Evolutionary conservation across 2,797 vertebrate species (phyloP), one percentile per base, ranked within the genome.

Genomic region (Aselliscus stoliczkanus): DNA sequence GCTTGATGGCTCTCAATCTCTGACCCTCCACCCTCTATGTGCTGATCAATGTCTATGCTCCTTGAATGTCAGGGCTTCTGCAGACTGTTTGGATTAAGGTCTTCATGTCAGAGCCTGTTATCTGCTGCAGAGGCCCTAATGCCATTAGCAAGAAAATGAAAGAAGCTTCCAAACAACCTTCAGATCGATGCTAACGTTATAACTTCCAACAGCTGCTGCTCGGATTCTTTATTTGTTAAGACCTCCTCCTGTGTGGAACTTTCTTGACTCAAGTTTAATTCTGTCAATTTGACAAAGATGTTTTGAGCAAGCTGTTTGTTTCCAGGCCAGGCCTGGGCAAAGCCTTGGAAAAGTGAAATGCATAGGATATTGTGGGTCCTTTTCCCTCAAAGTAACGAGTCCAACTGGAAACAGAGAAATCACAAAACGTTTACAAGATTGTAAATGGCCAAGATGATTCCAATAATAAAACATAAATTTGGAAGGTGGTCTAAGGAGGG

Each of bases 121-220:
- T 95, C 98, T 98, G 97, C 94, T 98, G 83, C 97, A 88, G 97
- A 98, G 97, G 94, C 97, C 97, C 97, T 98, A 98, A 98, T 98
- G 97, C 97, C 98, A 98, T 98, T 98, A 98, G 97, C 98, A 98
- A 98, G 98, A 98, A 98, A 98, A 98, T 98, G 98, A 98, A 98
- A 97, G 98, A 97, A 96, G 84, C 97, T 98, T 97, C 96, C 97
- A 98, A 98, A 98, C 97, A 98, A 98, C 98, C 98, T 97, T 96
- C 91, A 88, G 96, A 97, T 98, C 96, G 73, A 97, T 98, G 94
- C 96, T 97, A 98, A 96, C 81, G 2, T 94, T 97, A 80, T 97
- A 96, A 97, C 92, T 96, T 94, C 95, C 80, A 97, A 96, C 96
- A 97, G 96, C 96, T 97, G 95, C 97, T 97, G 96, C 89, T 97